These are phyloP conservation scores for Abscondita cerata DNA, from an alignment of 2,888 invertebrate genomes.

Conservation along the genomic window DNA sequence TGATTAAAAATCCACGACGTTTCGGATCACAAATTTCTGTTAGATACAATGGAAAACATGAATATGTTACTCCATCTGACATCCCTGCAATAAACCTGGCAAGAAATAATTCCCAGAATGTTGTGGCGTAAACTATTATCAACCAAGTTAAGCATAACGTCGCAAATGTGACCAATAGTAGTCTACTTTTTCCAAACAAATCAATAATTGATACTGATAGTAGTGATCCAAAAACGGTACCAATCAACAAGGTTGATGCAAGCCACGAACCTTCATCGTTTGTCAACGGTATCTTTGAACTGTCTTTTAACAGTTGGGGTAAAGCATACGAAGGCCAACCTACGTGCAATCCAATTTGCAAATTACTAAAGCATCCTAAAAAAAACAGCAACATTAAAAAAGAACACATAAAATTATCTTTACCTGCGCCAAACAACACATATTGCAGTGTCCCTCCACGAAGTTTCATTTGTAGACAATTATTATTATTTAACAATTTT, in stretches of 20 bases:
- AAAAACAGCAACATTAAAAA: no score
- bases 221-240: constrained; percentile 45
- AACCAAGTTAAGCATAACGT: constrained; percentile 70
- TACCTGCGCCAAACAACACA: no score
- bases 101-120: constrained; percentile 64
- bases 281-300: constrained; percentile 60
- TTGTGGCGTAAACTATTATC: constrained; percentile 66
- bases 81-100: constrained; percentile 64
- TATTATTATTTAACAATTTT: no score
- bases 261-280: constrained; percentile 67
- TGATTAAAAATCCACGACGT: constrained; percentile 68
- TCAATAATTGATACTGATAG: constrained; percentile 69
- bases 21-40: constrained; percentile 67
- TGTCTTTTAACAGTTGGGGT: constrained; percentile 59
- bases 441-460: no score
- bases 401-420: no score
- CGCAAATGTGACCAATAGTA: constrained; percentile 67
- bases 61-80: constrained; percentile 59
- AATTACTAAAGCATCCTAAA: no score
- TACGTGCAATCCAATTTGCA: constrained; percentile 57
- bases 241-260: constrained; percentile 67
- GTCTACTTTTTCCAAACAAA: constrained; percentile 72
- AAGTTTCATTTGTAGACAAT: no score
- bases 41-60: constrained; percentile 67
- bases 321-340: constrained; percentile 70